phyloP scores from a whole-genome alignment of 2,113 vertebrate species.

The Calonectris borealis region DNA sequence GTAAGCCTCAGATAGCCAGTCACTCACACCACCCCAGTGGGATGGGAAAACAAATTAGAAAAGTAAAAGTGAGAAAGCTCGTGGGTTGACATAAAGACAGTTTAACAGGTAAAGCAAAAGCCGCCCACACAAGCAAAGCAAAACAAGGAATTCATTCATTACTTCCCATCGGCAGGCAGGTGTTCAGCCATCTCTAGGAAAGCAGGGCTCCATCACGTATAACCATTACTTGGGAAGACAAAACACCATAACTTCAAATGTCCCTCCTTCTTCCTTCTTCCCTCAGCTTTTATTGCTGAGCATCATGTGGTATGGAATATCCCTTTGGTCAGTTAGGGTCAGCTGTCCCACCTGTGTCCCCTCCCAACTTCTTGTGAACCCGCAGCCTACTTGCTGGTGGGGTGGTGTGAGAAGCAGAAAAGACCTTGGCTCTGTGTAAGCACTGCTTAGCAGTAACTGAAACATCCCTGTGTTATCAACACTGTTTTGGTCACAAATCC shows the following conservation, averaged over 20 bases:
- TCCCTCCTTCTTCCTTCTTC: no score
- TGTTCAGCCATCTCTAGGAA: background rate
- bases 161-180: background rate
- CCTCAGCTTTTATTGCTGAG: no score
- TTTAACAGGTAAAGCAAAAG: background rate
- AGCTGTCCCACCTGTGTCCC: background rate
- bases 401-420: background rate
- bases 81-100: background rate
- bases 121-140: background rate
- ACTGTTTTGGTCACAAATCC: background rate
- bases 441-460: background rate
- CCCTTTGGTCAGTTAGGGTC: background rate
- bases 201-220: background rate
- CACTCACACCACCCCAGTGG: background rate
- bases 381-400: background rate
- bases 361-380: background rate
- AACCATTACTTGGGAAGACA: no score
- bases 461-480: background rate
- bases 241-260: no score
- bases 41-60: background rate
- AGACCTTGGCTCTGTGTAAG: background rate
- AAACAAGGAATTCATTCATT: background rate
- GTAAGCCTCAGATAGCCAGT: background rate
- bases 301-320: no score
- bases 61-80: background rate